Evolutionary conservation across 2,888 invertebrate species (phyloP), one percentile per base, ranked within the genome.

Genomic region (Drosophila borborema): DNA sequence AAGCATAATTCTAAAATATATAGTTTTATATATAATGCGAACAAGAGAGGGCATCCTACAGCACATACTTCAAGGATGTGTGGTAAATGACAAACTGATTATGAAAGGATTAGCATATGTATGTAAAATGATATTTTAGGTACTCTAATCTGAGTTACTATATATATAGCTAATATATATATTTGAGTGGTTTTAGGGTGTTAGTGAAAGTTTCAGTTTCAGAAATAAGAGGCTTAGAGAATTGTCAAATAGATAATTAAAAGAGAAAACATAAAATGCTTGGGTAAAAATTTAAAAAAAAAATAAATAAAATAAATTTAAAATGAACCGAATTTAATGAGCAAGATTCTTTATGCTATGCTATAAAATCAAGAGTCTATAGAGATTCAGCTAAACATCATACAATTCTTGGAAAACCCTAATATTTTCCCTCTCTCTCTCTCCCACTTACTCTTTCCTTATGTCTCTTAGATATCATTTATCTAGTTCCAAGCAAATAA

Each of bases 1-100:
- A 48, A 54, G 38, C 46, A 14, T 36, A 45, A 31, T 53, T 56
- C 34, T 56, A 51, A 49, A 34, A n/a, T 28, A n/a, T 56, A 53
- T 36, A 23, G n/a, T 16, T 38, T 12, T 12, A 12, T 14, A 41
- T 62, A 23, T 14, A 10, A 51, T 53, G 36, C 59, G 28, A 40
- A 31, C 16, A 16, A 18, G 14, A 31, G 14, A 12, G 54, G 3
- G 6, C 40, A 10, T 20, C 12, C 9, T 20, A 3, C 10, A 10
- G n/a, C n/a, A 14, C 18, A 18, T 49, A 6, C 31, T 2, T 28
- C 5, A 28, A 2, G n/a, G 8, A 23, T 28, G 9, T 16, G 5
- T 14, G 48, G 8, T 2, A 10, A n/a, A 16, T 3, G 1, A 12
- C 2, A 12, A 49, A 49, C 10, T 48, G 28, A 31, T 2, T 5